Evolutionary conservation across 2,888 invertebrate genomes (phyloP), one percentile per base, ranked within the genome.

Genomic region (Tetranychus piercei): DNA sequence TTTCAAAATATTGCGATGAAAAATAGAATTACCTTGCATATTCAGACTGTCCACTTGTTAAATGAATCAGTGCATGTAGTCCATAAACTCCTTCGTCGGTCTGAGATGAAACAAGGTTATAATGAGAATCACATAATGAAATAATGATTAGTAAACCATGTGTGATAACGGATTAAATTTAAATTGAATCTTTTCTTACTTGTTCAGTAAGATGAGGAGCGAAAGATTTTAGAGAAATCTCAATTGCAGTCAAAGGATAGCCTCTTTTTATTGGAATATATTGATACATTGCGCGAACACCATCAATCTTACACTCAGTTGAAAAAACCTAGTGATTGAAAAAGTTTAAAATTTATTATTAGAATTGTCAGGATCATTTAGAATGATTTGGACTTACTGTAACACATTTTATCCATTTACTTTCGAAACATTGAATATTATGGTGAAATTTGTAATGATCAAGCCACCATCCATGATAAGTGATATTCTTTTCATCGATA

Each of bases 391-490:
- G 20, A 74, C 44, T 71, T 75, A 79, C 78, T 66, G 77, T 78
- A 18, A 77, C 76, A 75, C 79, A 79, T 15, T 77, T 44, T 11
- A 74, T 73, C 78, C 77, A 77, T 70, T 76, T 77, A 71, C 78
- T 77, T 65, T 77, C 75, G 69, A 77, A 78, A 67, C 79, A 79
- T 65, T 76, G 73, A n/a, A 78, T 75, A 65, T 77, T 75, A 22
- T 74, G 76, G 43, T 78, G 76, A 76, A 76, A 79, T 73, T 74
- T 77, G 20, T 74, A 74, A 76, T 79, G 79, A 74, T 79, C 79
- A 76, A 77, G 78, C 76, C 78, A 79, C 79, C 79, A 79, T 6
- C 79, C 79, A 69, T 44, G 73, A 66, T 74, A 67, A 22, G 78
- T 74, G n/a, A 78, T 75, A 64, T 78, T 74, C 67, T 77, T 73